Base-by-base conservation (phyloP, 2,797 vertebrate species). In the Setipinna tenuifilis region DNA sequence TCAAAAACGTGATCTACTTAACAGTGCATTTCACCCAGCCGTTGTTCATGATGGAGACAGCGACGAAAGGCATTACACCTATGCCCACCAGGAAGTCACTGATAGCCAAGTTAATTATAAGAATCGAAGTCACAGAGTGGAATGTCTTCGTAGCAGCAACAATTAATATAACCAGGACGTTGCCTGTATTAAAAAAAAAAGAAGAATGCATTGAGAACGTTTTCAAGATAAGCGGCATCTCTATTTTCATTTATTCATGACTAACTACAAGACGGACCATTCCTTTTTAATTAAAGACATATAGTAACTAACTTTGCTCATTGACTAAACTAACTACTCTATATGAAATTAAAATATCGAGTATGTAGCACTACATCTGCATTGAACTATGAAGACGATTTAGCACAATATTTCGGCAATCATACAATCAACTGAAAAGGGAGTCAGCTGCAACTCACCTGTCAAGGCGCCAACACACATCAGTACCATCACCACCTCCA, bases 61-160 rank as follows among this genome's bases (percentile, higher is more conserved):
- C 96, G 44, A 96, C 93, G 88, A 96, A 96, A 4, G 96, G 96
- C 95, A 97, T 96, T 86, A 96, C 95, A 0, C 95, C 95, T 0
- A 96, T 87, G 50, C 95, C 96, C 78, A 97, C 96, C 86, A 97
- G 90, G 80, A 96, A 94, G 91, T 97, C 96, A 82, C 96, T 96
- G 93, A 97, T 65, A 78, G 96, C 96, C 92, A 97, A 92, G 92
- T 97, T 97, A 87, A 96, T 95, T 92, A 96, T 93, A 65, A 97
- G 93, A 90, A 96, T 93, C 0, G 96, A 97, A 0, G 94, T 94
- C 91, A 96, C 93, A 0, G 89, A 93, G 90, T 95, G 96, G 92
- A 96, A 95, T 0, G 93, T 94, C 91, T 95, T 97, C 84, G 93
- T 96, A 1, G 95, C 94, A 19, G 93, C 95, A 88, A 97, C 96